Conservation (phyloP, 2,888 invertebrate genomes). For the Nebria salina region DNA sequence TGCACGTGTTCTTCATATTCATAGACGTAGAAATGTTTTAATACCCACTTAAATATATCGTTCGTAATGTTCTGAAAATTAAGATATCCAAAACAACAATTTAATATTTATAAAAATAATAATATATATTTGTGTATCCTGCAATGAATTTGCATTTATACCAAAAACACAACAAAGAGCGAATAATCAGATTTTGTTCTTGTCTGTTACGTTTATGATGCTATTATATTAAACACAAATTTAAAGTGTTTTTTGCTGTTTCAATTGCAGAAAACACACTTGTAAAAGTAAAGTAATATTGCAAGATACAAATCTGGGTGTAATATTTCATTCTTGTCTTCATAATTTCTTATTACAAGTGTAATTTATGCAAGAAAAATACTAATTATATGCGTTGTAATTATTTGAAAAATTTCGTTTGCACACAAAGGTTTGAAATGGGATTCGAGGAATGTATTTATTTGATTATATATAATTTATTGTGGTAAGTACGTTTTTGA, state of each 20-base stretch:
- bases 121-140: too few species aligned
- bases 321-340: neutral
- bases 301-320: neutral
- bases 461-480: neutral
- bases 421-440: neutral
- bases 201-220: too few species aligned
- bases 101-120: too few species aligned
- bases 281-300: too few species aligned
- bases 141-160: too few species aligned
- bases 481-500: neutral
- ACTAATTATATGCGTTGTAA: neutral
- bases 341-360: neutral
- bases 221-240: too few species aligned
- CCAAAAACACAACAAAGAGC: too few species aligned
- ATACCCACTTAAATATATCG: neutral
- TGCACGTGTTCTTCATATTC: neutral
- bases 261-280: too few species aligned
- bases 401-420: neutral
- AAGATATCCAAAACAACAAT: too few species aligned
- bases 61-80: too few species aligned
- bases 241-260: too few species aligned
- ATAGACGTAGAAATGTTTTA: neutral
- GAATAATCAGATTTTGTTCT: too few species aligned
- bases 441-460: neutral
- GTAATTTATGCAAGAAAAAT: neutral